Base-by-base conservation (phyloP, 1,140 invertebrate genomes). In the Sarcophaga peregrina region DNA sequence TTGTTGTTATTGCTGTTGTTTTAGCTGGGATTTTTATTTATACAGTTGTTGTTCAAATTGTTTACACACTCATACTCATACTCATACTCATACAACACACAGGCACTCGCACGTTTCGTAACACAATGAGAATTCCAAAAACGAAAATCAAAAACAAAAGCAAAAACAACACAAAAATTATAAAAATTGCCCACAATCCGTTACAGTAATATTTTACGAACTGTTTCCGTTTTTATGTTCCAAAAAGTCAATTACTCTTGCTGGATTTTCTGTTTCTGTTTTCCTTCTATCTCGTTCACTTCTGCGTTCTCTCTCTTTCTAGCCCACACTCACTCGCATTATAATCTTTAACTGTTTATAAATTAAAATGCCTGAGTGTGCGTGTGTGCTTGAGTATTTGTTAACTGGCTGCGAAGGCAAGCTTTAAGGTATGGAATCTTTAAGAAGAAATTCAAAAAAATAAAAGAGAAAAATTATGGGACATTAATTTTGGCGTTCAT, bases 131-230 rank as follows among this genome's bases (percentile, higher is more conserved):
- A 72, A 72, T 25, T n/a, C 3, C 15, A 7, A 10, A 62, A 15
- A 62, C 58, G 15, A 13, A 15, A 62, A 15, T n/a, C n/a, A n/a
- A n/a, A 17, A 6, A 72, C 17, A 72, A 17, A 72, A 8, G 20
- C n/a, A 20, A 8, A 8, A 72, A 20, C n/a, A 8, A 8, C 17
- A 20, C n/a, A 10, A 17, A 25, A 9, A 72, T 25, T 9, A 8
- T 25, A 5, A 50, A 50, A 52, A 68, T 20, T 68, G 10, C 62
- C 62, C 62, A 52, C 75, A 78, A 50, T 78, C 75, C 50, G 47
- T 78, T 48, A 20, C 75, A 78, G 75, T 78, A 78, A 78, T 78
- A 78, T 20, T 78, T 78, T 78, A 78, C 25, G 75, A 78, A 78
- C 50, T 78, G 75, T 78, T 78, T 78, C 75, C 75, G 75, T 78